phyloP scores from a whole-genome alignment of 2,888 invertebrate species.

The Xanthia togata region DNA sequence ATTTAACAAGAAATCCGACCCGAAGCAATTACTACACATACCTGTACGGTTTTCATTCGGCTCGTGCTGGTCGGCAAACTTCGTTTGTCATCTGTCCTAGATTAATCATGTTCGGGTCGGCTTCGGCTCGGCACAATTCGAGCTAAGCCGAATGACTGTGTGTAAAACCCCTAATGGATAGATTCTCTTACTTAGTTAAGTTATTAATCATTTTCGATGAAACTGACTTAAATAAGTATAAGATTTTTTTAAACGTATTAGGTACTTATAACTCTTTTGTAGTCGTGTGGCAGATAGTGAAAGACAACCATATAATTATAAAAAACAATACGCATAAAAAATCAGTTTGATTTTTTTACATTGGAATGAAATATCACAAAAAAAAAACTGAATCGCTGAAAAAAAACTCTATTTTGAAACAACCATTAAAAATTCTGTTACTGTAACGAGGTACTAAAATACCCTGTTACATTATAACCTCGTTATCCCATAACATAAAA shows the following conservation, averaged over 20 bases:
- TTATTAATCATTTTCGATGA: neutral
- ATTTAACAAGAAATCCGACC: neutral
- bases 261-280: neutral
- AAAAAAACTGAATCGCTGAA: neutral
- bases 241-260: neutral
- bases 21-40: neutral
- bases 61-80: neutral
- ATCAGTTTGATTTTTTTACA: no score
- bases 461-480: constrained; percentile 3
- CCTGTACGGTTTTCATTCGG: no score
- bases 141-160: neutral
- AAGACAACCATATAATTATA: neutral
- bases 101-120: neutral
- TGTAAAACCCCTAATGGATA: neutral
- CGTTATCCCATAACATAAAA: neutral
- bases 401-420: neutral
- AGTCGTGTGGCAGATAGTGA: neutral
- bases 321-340: neutral
- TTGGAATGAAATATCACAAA: neutral
- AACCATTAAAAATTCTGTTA: neutral
- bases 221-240: no score
- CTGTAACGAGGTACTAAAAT: neutral
- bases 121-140: neutral
- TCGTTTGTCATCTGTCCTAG: neutral
- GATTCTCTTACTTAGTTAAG: neutral